Evolutionary conservation across 1,140 invertebrate species (phyloP), one percentile per base, ranked within the genome.

Genomic region (Nebria ingens): DNA sequence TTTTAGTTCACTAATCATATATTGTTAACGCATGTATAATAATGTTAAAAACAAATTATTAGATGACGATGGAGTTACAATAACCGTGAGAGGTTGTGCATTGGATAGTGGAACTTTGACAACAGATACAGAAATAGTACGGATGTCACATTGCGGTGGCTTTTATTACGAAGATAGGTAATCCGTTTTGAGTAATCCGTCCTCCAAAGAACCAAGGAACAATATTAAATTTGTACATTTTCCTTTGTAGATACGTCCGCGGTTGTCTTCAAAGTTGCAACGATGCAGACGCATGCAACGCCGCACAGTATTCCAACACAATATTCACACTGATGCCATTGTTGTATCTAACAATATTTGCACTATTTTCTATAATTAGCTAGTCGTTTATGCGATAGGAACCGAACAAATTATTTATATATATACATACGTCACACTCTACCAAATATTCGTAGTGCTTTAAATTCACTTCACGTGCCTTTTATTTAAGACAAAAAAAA

Each of bases 141-240:
- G 91, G 57, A 93, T 93, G 89, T 93, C 90, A 19, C 91, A 95
- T 67, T 96, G 92, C 71, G 92, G 91, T 34, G 79, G 85, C 56
- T 93, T 95, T 72, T 90, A 86, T 65, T 93, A 89, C 62, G 82
- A 91, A 63, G 82, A 89, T 62, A 84, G 86, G 87, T 93, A 72
- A 72, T 21, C 22, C 12, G 9, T 4, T 38, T 54, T 19, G 13
- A 19, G 12, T 6, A 12, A 49, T 53, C 3, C 12, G 3, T 38
- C 29, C 34, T 22, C 3, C 9, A 49, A n/a, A 6, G 4, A n/a
- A n/a, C n/a, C n/a, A n/a, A n/a, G n/a, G n/a, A n/a, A n/a, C n/a
- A n/a, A n/a, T n/a, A n/a, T n/a, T n/a, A n/a, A n/a, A n/a, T n/a
- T n/a, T n/a, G n/a, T 50, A 50, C 49, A 19, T 52, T 57, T 61